Conservation (phyloP, 2,797 vertebrate species). For the Pristis pectinata region DNA sequence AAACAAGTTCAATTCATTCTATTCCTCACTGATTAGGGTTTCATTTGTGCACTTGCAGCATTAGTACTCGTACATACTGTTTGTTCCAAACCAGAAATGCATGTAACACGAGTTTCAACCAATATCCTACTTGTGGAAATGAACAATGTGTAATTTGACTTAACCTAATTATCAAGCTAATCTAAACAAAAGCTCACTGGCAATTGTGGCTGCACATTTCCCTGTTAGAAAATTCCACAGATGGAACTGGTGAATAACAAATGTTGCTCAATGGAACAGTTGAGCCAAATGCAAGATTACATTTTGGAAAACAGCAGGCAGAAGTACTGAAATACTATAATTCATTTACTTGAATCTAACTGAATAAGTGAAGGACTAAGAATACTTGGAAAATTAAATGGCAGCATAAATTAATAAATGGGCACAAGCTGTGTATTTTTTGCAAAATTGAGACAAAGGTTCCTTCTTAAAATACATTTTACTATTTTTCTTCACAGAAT, state of each 20-base stretch:
- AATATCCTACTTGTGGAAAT: neutral
- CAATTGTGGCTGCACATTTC: neutral
- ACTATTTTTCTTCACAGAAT: neutral
- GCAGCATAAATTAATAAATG: neutral
- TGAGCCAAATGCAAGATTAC: neutral
- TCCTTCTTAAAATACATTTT: neutral
- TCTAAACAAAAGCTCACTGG: neutral
- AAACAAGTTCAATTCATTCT: neutral
- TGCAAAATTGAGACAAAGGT: neutral
- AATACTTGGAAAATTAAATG: neutral
- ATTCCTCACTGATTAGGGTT: too few species aligned
- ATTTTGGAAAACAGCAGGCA: neutral
- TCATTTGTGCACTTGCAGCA: neutral
- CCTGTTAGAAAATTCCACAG: neutral
- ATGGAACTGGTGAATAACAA: neutral
- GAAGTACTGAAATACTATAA: too few species aligned
- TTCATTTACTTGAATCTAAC: too few species aligned
- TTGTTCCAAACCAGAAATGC: neutral
- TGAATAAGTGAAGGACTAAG: neutral
- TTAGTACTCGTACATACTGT: neutral
- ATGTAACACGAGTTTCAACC: neutral
- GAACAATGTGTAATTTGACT: neutral
- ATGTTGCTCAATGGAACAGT: neutral
- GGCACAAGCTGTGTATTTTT: neutral
- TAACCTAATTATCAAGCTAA: neutral